Percentiles rank a stretch among this genome's conserved stretches.
Conservation (phyloP, 2,113 vertebrate species). For the Ptilorrhoa leucosticta region DNA sequence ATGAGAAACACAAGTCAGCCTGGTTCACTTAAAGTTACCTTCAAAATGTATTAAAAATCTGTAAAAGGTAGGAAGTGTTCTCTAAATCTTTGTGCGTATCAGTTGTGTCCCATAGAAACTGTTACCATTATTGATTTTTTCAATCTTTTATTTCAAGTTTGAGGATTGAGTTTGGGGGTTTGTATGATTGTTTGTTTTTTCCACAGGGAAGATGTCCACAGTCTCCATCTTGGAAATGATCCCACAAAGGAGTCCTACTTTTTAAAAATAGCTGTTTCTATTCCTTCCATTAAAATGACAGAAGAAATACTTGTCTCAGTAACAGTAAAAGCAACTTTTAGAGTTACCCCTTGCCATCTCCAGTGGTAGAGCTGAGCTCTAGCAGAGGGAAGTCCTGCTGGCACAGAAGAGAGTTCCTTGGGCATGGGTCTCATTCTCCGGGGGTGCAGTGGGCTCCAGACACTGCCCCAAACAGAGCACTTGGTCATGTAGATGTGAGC, state of each 20-base stretch:
- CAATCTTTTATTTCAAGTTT: not conserved
- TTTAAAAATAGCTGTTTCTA: slow-evolving; percentile 4
- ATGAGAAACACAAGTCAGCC: slow-evolving; percentile 4
- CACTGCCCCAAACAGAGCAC: not conserved
- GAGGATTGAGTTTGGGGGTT: not conserved
- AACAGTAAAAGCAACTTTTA: not conserved
- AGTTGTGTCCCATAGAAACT: not conserved
- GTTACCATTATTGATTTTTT: not conserved
- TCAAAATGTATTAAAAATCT: not conserved
- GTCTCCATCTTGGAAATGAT: not conserved
- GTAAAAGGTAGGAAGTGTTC: not conserved
- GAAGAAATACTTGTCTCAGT: not conserved
- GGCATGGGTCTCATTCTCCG: not conserved
- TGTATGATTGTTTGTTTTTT: not conserved
- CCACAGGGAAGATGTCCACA: not conserved
- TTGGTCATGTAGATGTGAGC: not conserved
- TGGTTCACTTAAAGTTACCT: not conserved
- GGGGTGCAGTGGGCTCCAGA: not conserved
- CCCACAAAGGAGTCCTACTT: not conserved
- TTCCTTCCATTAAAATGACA: slow-evolving; percentile 17
- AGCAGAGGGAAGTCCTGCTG: not conserved
- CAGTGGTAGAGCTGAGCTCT: not conserved
- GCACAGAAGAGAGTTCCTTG: not conserved
- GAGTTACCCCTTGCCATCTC: not conserved
- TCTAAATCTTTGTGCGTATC: not conserved